These are phyloP conservation scores for Dynastes grantii DNA, from an alignment of 2,888 invertebrate genomes.

Conservation along the genomic window DNA sequence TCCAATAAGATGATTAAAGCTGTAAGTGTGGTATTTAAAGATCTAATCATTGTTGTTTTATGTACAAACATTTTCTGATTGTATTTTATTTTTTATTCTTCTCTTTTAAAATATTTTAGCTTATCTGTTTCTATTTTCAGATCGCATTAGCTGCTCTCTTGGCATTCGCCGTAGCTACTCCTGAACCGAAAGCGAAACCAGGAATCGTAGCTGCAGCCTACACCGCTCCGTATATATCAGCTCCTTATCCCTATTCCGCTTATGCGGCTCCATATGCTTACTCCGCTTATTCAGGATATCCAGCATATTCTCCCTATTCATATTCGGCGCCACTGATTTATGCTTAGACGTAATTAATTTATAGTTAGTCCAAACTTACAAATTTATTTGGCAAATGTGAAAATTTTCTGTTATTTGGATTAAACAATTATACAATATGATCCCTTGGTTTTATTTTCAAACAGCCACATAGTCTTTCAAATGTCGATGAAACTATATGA, in stretches of 20 bases:
- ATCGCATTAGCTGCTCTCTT: conserved; percentile 70
- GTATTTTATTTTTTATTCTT: no score
- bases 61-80: background rate
- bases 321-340: conserved; percentile 49
- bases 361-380: conserved; percentile 13
- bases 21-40: conserved; percentile 43
- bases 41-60: conserved; percentile 17
- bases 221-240: conserved; percentile 57
- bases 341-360: conserved; percentile 32
- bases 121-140: conserved; percentile 63
- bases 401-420: background rate
- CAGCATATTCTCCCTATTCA: conserved; percentile 58
- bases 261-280: conserved; percentile 59
- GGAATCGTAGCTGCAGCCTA: conserved; percentile 56
- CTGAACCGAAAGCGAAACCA: conserved; percentile 66
- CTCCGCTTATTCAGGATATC: conserved; percentile 45
- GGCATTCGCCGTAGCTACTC: conserved; percentile 71
- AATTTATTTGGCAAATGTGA: background rate
- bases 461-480: no score
- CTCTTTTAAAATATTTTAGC: no score
- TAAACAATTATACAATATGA: no score
- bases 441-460: no score
- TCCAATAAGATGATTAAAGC: conserved; percentile 51
- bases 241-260: conserved; percentile 54
- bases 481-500: no score